These are phyloP conservation scores for Sinhomidia bicolor DNA, from an alignment of 2,888 invertebrate genomes.

Conservation along the genomic window DNA sequence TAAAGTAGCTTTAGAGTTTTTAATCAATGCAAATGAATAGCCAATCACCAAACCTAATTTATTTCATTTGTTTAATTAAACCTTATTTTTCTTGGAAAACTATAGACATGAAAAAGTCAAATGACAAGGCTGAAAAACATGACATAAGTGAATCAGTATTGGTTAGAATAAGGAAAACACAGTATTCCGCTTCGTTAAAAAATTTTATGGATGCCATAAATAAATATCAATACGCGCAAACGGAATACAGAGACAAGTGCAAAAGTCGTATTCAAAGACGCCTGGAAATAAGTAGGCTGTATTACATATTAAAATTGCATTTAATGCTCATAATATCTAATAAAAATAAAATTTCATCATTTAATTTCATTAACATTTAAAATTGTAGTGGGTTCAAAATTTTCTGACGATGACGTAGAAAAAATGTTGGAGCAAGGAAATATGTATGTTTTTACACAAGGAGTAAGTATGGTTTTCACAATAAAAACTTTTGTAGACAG, in stretches of 20 bases:
- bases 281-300: conserved; percentile 84
- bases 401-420: conserved; percentile 98
- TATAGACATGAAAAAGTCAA: conserved; percentile 82
- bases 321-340: too few species aligned
- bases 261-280: conserved; percentile 85
- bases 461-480: conserved; percentile 82
- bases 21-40: too few species aligned
- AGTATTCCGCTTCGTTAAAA: conserved; percentile 84
- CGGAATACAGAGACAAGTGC: conserved; percentile 85
- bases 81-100: not conserved
- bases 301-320: too few species aligned
- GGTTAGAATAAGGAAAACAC: conserved; percentile 81
- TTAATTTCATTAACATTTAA: too few species aligned
- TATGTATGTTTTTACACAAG: conserved; percentile 98
- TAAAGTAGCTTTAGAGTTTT: not conserved
- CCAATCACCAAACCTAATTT: too few species aligned
- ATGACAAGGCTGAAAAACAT: conserved; percentile 56
- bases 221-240: conserved; percentile 85
- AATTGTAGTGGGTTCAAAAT: conserved; percentile 89
- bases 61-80: not conserved
- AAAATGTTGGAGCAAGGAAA: conserved; percentile 99
- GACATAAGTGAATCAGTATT: conserved; percentile 75
- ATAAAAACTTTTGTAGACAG: not conserved
- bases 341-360: too few species aligned
- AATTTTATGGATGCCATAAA: conserved; percentile 85